A percentile compares a stretch with the other conserved stretches of the same genome.
Evolutionary conservation across 2,888 invertebrate species (phyloP).

Genomic region (Polyommatus icarus): DNA sequence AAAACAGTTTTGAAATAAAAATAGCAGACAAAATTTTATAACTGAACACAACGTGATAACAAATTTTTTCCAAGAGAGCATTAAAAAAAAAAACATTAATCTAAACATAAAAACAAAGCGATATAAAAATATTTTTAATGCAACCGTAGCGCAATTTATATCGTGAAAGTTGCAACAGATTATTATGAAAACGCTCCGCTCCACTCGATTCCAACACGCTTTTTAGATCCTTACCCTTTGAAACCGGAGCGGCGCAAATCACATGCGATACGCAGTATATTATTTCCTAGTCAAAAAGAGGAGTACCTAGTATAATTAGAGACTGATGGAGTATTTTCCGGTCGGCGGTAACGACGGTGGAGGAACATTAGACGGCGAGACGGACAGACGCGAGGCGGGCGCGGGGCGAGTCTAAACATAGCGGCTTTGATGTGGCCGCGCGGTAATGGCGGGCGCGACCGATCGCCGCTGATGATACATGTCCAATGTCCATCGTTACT

Average conservation of each 20-base stretch:
- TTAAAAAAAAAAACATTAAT: not conserved
- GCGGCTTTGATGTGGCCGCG: conserved; percentile 10
- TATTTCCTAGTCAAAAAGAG: not conserved
- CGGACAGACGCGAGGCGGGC: not conserved
- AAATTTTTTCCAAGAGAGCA: not conserved
- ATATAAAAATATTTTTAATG: not conserved
- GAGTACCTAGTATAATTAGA: not conserved
- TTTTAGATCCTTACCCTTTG: not conserved
- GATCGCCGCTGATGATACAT: not conserved
- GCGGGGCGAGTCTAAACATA: not conserved
- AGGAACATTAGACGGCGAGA: not conserved
- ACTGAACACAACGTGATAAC: too few species aligned
- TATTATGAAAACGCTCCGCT: not conserved
- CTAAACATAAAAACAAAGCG: not conserved
- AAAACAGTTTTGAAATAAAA: not conserved
- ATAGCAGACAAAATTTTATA: not conserved
- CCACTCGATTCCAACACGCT: not conserved
- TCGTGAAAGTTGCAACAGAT: not conserved
- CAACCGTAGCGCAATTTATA: not conserved
- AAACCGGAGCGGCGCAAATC: not conserved
- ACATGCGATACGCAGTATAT: not conserved
- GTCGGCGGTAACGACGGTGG: not conserved
- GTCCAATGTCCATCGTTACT: not conserved
- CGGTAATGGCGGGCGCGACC: not conserved
- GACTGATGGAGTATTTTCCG: not conserved